Conservation (phyloP, 2,888 invertebrate species). For the Osmoderma eremita region DNA sequence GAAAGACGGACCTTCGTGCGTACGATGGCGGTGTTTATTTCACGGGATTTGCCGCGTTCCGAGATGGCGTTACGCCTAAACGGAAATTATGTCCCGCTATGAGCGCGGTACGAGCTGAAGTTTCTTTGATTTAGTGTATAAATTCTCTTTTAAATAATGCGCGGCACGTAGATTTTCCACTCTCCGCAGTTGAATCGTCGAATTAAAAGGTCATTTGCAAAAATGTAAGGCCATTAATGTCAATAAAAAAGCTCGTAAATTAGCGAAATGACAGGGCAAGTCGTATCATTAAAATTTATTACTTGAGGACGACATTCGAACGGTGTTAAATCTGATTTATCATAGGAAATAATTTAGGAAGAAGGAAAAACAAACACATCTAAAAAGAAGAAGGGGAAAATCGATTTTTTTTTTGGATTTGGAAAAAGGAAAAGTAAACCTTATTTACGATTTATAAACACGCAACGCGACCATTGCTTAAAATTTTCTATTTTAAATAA, state of each 20-base stretch:
- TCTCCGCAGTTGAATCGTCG: not conserved
- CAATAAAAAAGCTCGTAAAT: constrained; percentile 40
- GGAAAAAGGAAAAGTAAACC: not conserved
- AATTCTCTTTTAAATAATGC: constrained; percentile 7
- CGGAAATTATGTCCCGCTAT: constrained; percentile 5
- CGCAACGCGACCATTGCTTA: too few relatives aligned
- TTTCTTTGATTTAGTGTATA: too few relatives aligned
- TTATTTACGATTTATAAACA: too few relatives aligned
- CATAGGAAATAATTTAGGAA: constrained; percentile 13
- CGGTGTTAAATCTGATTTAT: constrained; percentile 18
- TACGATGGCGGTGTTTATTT: not conserved
- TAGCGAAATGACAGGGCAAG: constrained; percentile 37
- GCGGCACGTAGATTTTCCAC: constrained; percentile 2
- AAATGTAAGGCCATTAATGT: constrained; percentile 27
- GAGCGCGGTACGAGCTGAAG: too few relatives aligned
- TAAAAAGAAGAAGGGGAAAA: too few relatives aligned
- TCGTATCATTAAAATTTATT: constrained; percentile 38
- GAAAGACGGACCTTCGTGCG: not conserved
- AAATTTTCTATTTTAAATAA: too few relatives aligned
- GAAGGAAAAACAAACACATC: too few relatives aligned
- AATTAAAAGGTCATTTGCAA: constrained; percentile 33
- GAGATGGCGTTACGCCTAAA: constrained; percentile 1
- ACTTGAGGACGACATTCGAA: constrained; percentile 16
- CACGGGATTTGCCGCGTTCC: constrained; percentile 9
- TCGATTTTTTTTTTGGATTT: too few relatives aligned